Evolutionary conservation across 1,140 invertebrate species (phyloP).

Genomic region (Drosophila mayri): DNA sequence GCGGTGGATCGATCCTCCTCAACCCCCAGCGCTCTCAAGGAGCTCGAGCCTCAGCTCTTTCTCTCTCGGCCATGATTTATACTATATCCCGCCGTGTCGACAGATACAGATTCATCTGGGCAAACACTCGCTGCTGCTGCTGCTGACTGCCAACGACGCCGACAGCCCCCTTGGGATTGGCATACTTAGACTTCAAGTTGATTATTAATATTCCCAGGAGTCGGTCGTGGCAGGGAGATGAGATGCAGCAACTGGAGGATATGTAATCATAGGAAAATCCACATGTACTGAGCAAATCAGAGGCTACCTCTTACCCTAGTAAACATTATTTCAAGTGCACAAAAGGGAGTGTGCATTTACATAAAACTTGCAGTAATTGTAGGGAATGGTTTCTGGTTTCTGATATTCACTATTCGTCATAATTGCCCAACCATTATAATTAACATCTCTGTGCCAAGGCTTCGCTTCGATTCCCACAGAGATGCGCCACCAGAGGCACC

Average conservation of each 20-base stretch:
- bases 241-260: constrained; percentile 33
- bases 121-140: constrained; percentile 18
- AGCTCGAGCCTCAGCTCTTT: constrained; percentile 1
- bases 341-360: background rate
- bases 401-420: background rate
- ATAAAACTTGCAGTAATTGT: background rate
- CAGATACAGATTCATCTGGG: constrained; percentile 32
- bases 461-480: constrained; percentile 20
- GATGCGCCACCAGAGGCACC: constrained; percentile 2
- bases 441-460: constrained; percentile 23
- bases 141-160: constrained; percentile 6
- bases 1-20: constrained; percentile 25
- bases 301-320: background rate
- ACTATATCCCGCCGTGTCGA: constrained; percentile 17
- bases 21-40: constrained; percentile 20
- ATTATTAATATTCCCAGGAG: constrained; percentile 55
- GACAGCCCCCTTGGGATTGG: constrained; percentile 44
- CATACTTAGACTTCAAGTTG: constrained; percentile 48
- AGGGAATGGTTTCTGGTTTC: background rate
- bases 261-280: constrained; percentile 23
- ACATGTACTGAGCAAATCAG: constrained; percentile 9
- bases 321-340: background rate
- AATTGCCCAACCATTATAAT: constrained; percentile 12
- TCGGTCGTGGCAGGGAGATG: constrained; percentile 1
- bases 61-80: constrained; percentile 7